Evolutionary conservation across 2,888 invertebrate genomes (phyloP).

Genomic region (Drosophila mimica): DNA sequence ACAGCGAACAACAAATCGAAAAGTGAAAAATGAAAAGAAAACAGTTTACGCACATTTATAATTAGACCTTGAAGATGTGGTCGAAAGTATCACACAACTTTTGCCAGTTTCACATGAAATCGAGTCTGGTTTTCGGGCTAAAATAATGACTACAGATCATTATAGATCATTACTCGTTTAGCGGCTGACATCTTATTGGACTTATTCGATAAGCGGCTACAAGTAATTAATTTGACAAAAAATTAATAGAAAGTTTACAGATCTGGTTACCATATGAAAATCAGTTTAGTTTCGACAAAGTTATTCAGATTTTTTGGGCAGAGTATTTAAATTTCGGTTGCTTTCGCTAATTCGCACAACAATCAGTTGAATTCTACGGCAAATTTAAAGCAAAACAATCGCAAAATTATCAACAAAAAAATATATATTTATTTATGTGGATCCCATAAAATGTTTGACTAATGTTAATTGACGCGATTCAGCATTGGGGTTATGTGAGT

Average conservation of each 20-base stretch:
- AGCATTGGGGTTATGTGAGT: constrained; percentile 42
- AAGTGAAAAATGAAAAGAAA: constrained; percentile 31
- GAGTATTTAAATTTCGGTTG: constrained; percentile 9
- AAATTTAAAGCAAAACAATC: constrained; percentile 56
- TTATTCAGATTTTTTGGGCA: background rate
- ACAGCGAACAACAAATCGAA: constrained; percentile 5
- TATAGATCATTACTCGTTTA: background rate
- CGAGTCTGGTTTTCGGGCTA: background rate
- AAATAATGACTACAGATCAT: background rate
- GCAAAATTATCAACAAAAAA: constrained; percentile 22
- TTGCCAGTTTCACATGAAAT: constrained; percentile 4
- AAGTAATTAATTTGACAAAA: background rate
- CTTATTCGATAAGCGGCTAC: background rate
- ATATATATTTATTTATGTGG: constrained; percentile 3
- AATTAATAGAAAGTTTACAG: background rate
- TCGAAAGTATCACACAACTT: constrained; percentile 1
- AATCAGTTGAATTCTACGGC: constrained; percentile 43
- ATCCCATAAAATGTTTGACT: constrained; percentile 39
- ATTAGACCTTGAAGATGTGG: constrained; percentile 34
- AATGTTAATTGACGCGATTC: constrained; percentile 45
- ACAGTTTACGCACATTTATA: constrained; percentile 37
- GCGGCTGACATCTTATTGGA: background rate
- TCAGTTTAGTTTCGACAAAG: background rate
- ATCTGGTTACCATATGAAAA: background rate
- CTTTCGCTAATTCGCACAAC: background rate